Evolutionary conservation across 1,140 invertebrate species (phyloP), one percentile per base, ranked within the genome.

Genomic region (Scylla paramamosain): DNA sequence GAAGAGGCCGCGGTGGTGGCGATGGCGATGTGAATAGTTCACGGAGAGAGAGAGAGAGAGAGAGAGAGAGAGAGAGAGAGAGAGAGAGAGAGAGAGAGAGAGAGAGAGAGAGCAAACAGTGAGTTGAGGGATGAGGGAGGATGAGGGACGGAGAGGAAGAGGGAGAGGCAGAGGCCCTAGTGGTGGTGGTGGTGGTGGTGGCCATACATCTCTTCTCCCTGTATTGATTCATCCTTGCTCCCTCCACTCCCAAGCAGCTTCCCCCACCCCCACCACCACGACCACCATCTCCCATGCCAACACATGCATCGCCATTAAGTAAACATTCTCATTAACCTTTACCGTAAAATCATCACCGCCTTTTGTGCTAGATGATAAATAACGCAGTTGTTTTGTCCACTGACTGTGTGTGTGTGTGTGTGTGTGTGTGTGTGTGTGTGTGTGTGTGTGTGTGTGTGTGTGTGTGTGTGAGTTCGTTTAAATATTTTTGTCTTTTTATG

Each of bases 321-420:
- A 77, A 77, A n/a, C 67, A 77, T n/a, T 77, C 67, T 77, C 67
- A 77, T 77, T 77, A 77, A 77, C 67, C 67, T 77, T n/a, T 77
- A n/a, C 16, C 67, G n/a, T 77, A n/a, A 77, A 77, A 77, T 77
- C 8, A 77, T 77, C 20, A 77, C 20, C 67, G n/a, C 25, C 16
- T 77, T 77, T n/a, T 77, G 25, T 77, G 67, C 25, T 7, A n/a
- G 67, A n/a, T 7, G 67, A n/a, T 20, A 77, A 77, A 77, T 25
- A n/a, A 77, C 20, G 20, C n/a, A n/a, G 2, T 77, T 77, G 20
- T n/a, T 77, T 77, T 77, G n/a, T 77, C 67, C n/a, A n/a, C 25
- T 0, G 52, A 59, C 52, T 59, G 52, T 59, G 52, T 16, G 39
- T 39, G 39, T 39, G 39, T 39, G 39, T 39, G 39, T 39, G 39